Percentiles rank a stretch among this genome's conserved stretches.
These are phyloP conservation scores for Micromussa lordhowensis DNA, from an alignment of 92 coral and sea anemone species.

Conservation along the genomic window DNA sequence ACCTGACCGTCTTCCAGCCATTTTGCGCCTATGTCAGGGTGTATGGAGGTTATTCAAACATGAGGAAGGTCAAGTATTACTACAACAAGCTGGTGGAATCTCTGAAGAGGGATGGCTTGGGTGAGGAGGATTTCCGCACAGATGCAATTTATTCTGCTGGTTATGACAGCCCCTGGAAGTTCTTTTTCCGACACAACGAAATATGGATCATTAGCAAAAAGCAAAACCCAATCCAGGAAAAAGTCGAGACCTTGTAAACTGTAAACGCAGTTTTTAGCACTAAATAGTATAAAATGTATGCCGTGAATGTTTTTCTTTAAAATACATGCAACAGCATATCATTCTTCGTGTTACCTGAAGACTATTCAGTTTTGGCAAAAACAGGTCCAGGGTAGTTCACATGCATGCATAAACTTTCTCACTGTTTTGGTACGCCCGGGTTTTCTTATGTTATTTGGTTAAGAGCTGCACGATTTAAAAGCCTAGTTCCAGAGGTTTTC, in stretches of 20 bases:
- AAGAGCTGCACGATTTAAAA: too few species aligned
- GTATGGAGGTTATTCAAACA: slow-evolving; percentile 69
- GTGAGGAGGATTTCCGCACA: slow-evolving; percentile 62
- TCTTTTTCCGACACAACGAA: slow-evolving; percentile 77
- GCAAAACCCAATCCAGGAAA: neutral
- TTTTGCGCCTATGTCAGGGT: slow-evolving; percentile 74
- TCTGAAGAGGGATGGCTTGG: slow-evolving; percentile 72
- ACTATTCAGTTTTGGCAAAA: too few species aligned
- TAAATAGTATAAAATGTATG: too few species aligned
- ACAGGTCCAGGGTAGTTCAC: too few species aligned
- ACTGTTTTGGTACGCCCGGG: too few species aligned
- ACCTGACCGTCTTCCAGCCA: neutral
- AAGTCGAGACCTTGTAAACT: neutral
- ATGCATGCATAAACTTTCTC: too few species aligned
- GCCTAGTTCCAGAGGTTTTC: too few species aligned
- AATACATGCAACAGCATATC: too few species aligned
- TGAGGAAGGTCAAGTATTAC: slow-evolving; percentile 43
- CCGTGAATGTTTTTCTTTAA: too few species aligned
- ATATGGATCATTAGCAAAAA: slow-evolving; percentile 80
- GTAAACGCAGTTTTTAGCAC: neutral
- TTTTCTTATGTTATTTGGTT: too few species aligned
- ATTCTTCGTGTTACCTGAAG: too few species aligned
- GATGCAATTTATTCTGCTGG: slow-evolving; percentile 73
- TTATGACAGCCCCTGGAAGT: slow-evolving; percentile 76
- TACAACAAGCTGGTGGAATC: slow-evolving; percentile 58